These are phyloP conservation scores for Copidosoma floridanum DNA, from an alignment of 1,140 invertebrate genomes.

Conservation along the genomic window DNA sequence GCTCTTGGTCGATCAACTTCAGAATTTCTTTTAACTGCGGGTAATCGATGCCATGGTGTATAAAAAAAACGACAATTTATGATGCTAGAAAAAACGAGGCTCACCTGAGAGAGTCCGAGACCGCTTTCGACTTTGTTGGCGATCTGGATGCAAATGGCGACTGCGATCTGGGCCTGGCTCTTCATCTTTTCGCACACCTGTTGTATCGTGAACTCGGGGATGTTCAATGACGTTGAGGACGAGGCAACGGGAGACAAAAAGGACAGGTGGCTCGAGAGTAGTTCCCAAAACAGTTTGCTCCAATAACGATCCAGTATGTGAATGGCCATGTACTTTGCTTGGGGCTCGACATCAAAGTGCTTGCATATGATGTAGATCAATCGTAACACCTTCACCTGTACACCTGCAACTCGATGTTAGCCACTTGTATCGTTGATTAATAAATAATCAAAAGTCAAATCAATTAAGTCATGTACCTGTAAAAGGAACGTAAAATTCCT, in stretches of 20 bases:
- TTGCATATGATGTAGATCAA: slow-evolving; percentile 39
- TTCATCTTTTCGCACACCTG: slow-evolving; percentile 23
- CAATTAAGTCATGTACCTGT: slow-evolving; percentile 32
- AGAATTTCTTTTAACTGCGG: slow-evolving; percentile 1
- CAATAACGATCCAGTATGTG: slow-evolving; percentile 47
- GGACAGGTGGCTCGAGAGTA: slow-evolving; percentile 30
- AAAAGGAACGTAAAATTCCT: slow-evolving; percentile 37
- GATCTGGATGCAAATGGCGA: slow-evolving; percentile 34
- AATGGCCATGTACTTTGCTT: slow-evolving; percentile 44
- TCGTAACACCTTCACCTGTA: slow-evolving; percentile 34
- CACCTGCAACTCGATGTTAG: slow-evolving; percentile 26
- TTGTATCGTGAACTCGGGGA: background rate
- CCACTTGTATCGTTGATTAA: too few relatives aligned
- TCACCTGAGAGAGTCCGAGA: slow-evolving; percentile 9
- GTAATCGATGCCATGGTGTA: too few relatives aligned
- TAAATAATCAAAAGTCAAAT: too few relatives aligned
- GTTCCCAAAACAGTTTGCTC: slow-evolving; percentile 38
- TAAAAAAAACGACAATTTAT: too few relatives aligned
- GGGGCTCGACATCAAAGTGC: slow-evolving; percentile 31
- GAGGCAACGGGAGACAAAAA: too few relatives aligned
- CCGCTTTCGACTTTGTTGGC: slow-evolving; percentile 23
- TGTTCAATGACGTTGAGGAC: slow-evolving; percentile 9
- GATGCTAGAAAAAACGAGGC: background rate
- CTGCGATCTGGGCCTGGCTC: slow-evolving; percentile 31
- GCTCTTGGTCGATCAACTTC: slow-evolving; percentile 2